These are phyloP conservation scores for Leptinotarsa lineolata DNA, from an alignment of 1,140 invertebrate genomes.

Conservation along the genomic window DNA sequence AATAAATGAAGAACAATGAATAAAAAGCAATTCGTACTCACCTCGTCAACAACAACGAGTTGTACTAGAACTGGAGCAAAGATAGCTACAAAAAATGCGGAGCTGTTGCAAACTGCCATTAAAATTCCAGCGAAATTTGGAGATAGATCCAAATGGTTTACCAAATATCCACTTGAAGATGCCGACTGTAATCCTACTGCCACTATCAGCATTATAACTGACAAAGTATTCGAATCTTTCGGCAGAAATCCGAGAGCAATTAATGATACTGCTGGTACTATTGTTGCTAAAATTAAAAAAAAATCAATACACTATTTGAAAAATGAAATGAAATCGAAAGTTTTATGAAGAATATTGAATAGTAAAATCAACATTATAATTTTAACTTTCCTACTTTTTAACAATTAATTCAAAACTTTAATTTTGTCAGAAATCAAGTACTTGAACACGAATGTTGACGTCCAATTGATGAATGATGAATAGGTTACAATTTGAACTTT, in stretches of 20 bases:
- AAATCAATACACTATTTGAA: background rate
- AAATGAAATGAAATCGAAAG: background rate
- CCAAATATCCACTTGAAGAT: conserved; percentile 68
- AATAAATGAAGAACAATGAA: too few relatives aligned
- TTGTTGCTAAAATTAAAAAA: conserved; percentile 58
- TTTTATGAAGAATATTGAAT: too few relatives aligned
- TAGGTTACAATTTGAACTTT: too few relatives aligned
- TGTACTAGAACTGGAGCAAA: conserved; percentile 70
- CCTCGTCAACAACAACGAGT: conserved; percentile 66
- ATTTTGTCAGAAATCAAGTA: too few relatives aligned
- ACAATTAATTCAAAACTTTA: too few relatives aligned
- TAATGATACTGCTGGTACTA: conserved; percentile 65
- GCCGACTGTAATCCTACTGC: conserved; percentile 78
- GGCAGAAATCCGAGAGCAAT: conserved; percentile 65
- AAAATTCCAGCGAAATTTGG: conserved; percentile 73
- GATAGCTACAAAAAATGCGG: conserved; percentile 72
- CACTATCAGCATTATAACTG: conserved; percentile 66
- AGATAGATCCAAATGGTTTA: conserved; percentile 75
- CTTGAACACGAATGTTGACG: too few relatives aligned
- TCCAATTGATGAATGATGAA: too few relatives aligned
- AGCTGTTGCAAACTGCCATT: conserved; percentile 79
- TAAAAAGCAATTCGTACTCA: conserved; percentile 50
- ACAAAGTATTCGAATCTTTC: conserved; percentile 58
- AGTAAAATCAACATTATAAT: too few relatives aligned
- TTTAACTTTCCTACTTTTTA: too few relatives aligned